Conservation (phyloP, 30 jellyfish, hydroid and myxozoan genomes). For the Turritopsis dohrnii region DNA sequence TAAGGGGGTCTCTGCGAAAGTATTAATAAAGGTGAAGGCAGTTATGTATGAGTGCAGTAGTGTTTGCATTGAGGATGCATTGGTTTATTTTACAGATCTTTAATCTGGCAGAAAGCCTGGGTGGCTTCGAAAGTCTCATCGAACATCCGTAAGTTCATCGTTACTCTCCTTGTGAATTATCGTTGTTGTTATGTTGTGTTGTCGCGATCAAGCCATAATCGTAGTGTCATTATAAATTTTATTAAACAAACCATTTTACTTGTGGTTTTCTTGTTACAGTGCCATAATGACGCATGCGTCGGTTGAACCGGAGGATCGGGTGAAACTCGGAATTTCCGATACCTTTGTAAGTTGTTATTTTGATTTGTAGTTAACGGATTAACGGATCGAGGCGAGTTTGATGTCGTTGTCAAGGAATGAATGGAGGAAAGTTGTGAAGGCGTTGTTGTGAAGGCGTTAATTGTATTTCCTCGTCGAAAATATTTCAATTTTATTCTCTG, state of each 20-base stretch:
- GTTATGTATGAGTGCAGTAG: no score
- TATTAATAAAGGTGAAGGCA: background rate
- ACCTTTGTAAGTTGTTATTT: conserved; percentile 63
- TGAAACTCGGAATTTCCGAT: conserved; percentile 88
- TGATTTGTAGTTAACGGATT: background rate
- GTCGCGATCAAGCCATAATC: background rate
- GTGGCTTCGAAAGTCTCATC: conserved; percentile 98
- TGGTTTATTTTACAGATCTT: conserved; percentile 80
- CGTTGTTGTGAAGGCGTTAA: no score
- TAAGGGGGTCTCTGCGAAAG: no score
- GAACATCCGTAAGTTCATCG: conserved; percentile 97
- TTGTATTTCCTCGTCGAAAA: no score
- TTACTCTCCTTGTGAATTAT: no score
- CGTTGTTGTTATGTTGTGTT: background rate
- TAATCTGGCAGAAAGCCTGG: conserved; percentile 97
- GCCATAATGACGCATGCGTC: conserved; percentile 99
- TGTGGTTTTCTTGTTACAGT: conserved; percentile 14
- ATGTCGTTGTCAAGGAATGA: background rate
- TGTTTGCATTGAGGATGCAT: no score
- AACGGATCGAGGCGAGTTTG: background rate
- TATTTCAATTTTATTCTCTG: no score
- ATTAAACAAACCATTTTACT: background rate
- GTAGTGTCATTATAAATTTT: background rate
- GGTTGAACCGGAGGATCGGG: conserved; percentile 92
- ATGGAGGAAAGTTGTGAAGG: background rate